Base-by-base conservation (phyloP, 2,888 invertebrate species). In the Lacanobia wlatinum region DNA sequence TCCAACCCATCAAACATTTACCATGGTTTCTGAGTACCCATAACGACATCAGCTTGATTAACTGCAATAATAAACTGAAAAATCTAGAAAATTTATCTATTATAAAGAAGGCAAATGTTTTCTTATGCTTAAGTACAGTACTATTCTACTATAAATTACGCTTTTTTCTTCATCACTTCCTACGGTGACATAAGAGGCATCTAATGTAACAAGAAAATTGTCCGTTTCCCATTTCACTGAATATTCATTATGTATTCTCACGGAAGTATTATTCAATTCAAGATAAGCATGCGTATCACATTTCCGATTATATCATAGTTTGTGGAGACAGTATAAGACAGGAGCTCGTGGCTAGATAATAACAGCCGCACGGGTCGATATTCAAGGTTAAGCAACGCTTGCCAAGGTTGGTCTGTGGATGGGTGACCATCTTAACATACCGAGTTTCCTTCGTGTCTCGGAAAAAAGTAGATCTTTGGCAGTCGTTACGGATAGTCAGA, bases 171-270 rank as follows among this genome's bases (percentile, higher is more conserved):
- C 38, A 40, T 23, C 18, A 50, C 53, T 60, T 75, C 59, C 50
- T 60, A 16, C 4, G 43, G 16, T 75, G 60, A 55, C 50, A 60
- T 76, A 76, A 76, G 58, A 50, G 34, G 8, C 34, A n/a, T 59
- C 18, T 21, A 55, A 63, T 43, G 34, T 80, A 59, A 74, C 59
- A 80, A 64, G 76, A 80, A 80, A 76, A 76, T 76, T 74, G 23
- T 23, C 40, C 28, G 50, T 75, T 74, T 80, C 80, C 80, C 75
- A 64, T 80, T 64, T 64, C 55, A 21, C 60, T 40, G 74, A 62
- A 73, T 80, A 75, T 73, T 48, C 74, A 64, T 74, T 63, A 60
- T 75, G 61, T 28, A 4, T 75, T 80, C 76, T 75, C 65, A 80
- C 60, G 76, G 81, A 76, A 76, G 38, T 65, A 65, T 60, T 23